A percentile compares a stretch with the other conserved stretches of the same genome.
Evolutionary conservation across 2,797 vertebrate genomes (phyloP).

Genomic region (Poeciliopsis presidionis): DNA sequence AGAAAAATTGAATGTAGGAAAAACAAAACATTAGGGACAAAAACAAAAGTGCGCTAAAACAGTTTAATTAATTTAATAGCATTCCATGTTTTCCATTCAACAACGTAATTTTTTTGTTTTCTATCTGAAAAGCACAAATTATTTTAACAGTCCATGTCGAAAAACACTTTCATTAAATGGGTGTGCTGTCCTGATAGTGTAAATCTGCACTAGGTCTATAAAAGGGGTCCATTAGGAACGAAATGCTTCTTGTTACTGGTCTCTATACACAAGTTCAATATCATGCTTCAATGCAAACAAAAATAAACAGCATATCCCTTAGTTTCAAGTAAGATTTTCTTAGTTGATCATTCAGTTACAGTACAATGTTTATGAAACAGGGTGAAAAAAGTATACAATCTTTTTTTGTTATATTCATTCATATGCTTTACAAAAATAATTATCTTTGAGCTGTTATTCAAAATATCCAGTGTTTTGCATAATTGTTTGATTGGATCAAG

Average conservation of each 20-base stretch:
- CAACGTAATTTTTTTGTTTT: constrained; percentile 43
- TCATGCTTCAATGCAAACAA: constrained; percentile 80
- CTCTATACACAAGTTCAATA: constrained; percentile 59
- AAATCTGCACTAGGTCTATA: constrained; percentile 52
- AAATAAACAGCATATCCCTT: constrained; percentile 72
- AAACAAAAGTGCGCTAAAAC: constrained; percentile 55
- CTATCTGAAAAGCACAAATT: constrained; percentile 48
- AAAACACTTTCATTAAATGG: constrained; percentile 47
- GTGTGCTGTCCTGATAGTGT: constrained; percentile 59
- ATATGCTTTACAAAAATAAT: constrained; percentile 83
- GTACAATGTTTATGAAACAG: constrained; percentile 80
- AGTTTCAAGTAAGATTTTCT: constrained; percentile 69
- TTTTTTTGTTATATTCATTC: constrained; percentile 57
- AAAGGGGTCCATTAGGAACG: constrained; percentile 57
- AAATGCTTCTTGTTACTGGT: constrained; percentile 65
- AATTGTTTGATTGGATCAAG: constrained; percentile 79
- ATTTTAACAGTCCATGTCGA: constrained; percentile 60
- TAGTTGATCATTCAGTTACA: constrained; percentile 70
- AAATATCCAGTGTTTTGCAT: constrained; percentile 86
- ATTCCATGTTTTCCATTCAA: constrained; percentile 62
- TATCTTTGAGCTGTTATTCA: constrained; percentile 77
- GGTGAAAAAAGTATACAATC: constrained; percentile 85
- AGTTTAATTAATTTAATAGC: constrained; percentile 69
- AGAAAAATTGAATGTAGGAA: not conserved
- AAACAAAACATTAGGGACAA: not conserved